Evolutionary conservation across 2,797 vertebrate species (phyloP).

Genomic region (Hipposideros larvatus): DNA sequence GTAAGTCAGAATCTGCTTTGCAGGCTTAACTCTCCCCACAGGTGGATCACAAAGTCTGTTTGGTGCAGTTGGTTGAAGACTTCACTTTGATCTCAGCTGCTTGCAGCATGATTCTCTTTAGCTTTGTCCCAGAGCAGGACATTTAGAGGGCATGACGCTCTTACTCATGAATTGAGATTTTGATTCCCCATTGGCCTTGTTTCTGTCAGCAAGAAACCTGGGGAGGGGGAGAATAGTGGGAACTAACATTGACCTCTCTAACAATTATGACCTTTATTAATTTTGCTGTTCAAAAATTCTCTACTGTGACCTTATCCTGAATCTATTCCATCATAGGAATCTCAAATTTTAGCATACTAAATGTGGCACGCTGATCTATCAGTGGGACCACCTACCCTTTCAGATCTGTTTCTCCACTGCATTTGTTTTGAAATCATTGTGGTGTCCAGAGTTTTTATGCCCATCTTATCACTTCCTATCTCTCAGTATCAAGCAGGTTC

Average conservation of each 20-base stretch:
- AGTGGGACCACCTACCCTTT: not conserved
- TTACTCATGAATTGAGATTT: not conserved
- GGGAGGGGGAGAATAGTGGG: not conserved
- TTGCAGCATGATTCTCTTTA: not conserved
- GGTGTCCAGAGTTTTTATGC: not conserved
- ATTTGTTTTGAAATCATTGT: not conserved
- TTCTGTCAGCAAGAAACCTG: not conserved
- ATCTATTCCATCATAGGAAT: not conserved
- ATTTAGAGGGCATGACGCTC: not conserved
- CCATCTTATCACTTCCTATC: not conserved
- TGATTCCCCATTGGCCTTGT: not conserved
- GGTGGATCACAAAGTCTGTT: not conserved
- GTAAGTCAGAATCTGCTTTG: not conserved
- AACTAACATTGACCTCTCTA: conserved; percentile 5
- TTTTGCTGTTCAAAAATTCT: conserved; percentile 33
- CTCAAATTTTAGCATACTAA: not conserved
- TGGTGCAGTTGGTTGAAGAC: not conserved
- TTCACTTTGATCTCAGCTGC: not conserved
- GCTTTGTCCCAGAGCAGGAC: not conserved
- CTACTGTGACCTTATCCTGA: not conserved
- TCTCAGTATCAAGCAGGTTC: not conserved
- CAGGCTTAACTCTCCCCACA: not conserved
- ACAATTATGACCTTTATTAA: not conserved
- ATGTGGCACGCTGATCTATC: not conserved
- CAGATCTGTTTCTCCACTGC: not conserved